Evolutionary conservation across 2,888 invertebrate genomes (phyloP).

Genomic region (Aphidoletes aphidimyza): DNA sequence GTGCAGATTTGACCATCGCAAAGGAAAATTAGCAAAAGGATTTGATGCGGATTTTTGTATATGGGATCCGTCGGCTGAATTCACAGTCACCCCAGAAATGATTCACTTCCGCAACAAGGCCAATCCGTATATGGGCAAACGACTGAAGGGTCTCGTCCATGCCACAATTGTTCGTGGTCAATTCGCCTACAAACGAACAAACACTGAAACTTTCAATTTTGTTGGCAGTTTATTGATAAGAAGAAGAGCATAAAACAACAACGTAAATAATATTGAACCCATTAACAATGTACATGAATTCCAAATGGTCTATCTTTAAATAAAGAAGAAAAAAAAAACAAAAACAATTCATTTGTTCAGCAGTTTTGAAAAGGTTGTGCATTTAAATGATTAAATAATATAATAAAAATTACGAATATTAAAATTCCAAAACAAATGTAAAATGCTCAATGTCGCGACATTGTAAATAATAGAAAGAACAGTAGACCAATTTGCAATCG

Average conservation of each 20-base stretch:
- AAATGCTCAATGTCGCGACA: not conserved
- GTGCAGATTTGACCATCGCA: constrained; percentile 71
- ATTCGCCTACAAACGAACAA: constrained; percentile 67
- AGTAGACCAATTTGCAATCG: not conserved
- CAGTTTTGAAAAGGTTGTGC: not conserved
- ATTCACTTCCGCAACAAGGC: constrained; percentile 78
- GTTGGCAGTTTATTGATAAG: constrained; percentile 13
- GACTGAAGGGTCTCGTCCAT: constrained; percentile 72
- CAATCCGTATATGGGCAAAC: constrained; percentile 74
- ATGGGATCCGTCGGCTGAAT: constrained; percentile 74
- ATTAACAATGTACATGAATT: not conserved
- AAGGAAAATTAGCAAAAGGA: constrained; percentile 73
- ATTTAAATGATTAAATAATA: not conserved
- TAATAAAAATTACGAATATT: not conserved
- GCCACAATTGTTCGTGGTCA: constrained; percentile 75
- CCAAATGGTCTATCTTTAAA: too few species aligned
- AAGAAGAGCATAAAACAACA: too few species aligned
- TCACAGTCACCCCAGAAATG: constrained; percentile 69
- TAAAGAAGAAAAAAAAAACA: too few species aligned
- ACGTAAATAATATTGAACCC: not conserved
- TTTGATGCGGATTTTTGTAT: constrained; percentile 79
- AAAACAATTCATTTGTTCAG: not conserved
- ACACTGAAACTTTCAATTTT: not conserved
- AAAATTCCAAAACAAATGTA: not conserved
- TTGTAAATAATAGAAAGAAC: not conserved